Base-by-base conservation (phyloP, 1,140 invertebrate species). In the Psilanteris sp. region DNA sequence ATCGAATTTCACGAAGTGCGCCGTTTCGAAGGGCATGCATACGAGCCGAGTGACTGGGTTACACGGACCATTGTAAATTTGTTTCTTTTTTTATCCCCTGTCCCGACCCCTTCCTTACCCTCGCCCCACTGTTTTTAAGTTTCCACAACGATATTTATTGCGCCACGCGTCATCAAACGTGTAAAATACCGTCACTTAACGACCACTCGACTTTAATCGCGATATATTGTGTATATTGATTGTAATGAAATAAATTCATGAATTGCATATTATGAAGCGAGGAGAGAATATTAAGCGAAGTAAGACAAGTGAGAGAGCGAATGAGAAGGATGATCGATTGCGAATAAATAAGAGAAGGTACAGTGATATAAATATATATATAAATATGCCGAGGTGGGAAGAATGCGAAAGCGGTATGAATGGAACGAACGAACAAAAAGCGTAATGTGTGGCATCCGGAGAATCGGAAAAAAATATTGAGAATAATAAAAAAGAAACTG, bases 101-200 rank as follows among this genome's bases (percentile, higher is more conserved):
- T 8, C 26, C n/a, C 14, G 5, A n/a, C 10, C 18, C 32, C 43
- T 18, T 4, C 15, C 54, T 10, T 26, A 1, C 22, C 16, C 22
- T 13, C 11, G 1, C 8, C 14, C 43, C 32, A 9, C 36, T 20
- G 16, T 50, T 44, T 36, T 54, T 66, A 34, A 84, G 74, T 75
- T 74, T 73, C 77, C 66, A 74, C 59, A 85, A 85, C 79, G 85
- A 84, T 86, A 86, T 86, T 87, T 86, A 87, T 87, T 87, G 79
- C 77, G 81, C 81, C 79, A 84, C 85, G 80, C 77, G 81, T 83
- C 79, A 83, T 83, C 84, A 83, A 81, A 82, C 79, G 78, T 88
- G 85, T 88, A 88, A 87, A 87, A 88, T 87, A 88, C 72, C 85
- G 73, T 86, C 85, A 86, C 85, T 87, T 67, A 81, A 41, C 46